These are phyloP conservation scores for Origma solitaria DNA, from an alignment of 2,113 vertebrate species.

Conservation along the genomic window DNA sequence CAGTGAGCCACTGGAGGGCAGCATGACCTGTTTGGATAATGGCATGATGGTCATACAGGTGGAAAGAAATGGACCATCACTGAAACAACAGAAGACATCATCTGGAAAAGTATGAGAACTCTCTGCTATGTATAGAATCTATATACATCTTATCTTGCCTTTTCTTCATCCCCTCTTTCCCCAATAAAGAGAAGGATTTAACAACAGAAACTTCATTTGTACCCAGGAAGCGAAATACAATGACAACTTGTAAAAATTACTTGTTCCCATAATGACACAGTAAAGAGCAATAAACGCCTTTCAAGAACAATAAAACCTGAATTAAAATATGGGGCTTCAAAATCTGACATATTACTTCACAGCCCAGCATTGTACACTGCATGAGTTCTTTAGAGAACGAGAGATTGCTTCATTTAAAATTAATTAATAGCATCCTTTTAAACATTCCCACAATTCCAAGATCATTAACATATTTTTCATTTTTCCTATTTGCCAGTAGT, in stretches of 20 bases:
- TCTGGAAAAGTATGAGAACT: not conserved
- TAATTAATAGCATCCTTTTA: conserved; percentile 19
- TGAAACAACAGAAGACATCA: not conserved
- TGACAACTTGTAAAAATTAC: conserved; percentile 24
- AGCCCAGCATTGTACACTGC: not conserved
- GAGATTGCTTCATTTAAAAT: conserved; percentile 1
- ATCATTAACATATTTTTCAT: conserved; percentile 12
- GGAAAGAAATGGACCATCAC: not conserved
- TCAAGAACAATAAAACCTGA: conserved; percentile 26
- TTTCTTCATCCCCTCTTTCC: not conserved
- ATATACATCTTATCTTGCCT: not conserved
- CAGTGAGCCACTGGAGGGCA: conserved; percentile 45
- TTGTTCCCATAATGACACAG: conserved; percentile 8
- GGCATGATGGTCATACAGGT: not conserved
- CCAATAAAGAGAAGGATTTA: not conserved
- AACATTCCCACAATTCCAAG: not conserved
- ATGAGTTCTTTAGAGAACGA: not conserved
- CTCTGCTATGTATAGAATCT: not conserved
- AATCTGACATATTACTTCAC: not conserved
- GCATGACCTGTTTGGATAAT: conserved; percentile 26
- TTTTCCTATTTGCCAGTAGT: not conserved
- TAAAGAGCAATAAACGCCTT: conserved; percentile 16
- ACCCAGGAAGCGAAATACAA: not conserved
- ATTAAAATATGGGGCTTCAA: conserved; percentile 25
- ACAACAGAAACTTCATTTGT: conserved; percentile 1